Percentiles rank a stretch among this genome's conserved stretches.
Conservation (phyloP, 2,113 vertebrate genomes). For the Erythrocercus mccallii region DNA sequence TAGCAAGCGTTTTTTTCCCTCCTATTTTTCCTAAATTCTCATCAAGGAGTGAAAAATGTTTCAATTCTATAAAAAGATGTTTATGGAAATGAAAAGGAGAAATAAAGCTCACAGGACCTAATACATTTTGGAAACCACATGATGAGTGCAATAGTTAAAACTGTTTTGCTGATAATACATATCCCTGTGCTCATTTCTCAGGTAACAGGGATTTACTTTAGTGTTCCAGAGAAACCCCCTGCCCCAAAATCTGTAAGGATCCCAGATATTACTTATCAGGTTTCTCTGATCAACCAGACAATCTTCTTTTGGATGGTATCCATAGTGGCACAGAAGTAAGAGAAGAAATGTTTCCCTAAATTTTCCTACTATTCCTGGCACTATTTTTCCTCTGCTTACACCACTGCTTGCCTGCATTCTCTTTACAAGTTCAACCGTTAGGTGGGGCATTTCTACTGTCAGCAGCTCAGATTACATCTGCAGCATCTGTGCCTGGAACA, state of each 20-base stretch:
- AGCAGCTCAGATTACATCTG: neutral
- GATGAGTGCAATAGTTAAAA: neutral
- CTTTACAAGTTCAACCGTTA: constrained; percentile 4
- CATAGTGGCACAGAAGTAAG: neutral
- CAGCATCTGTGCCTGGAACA: neutral
- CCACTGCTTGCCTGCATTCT: neutral
- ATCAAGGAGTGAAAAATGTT: neutral
- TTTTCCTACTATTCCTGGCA: neutral
- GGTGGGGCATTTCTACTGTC: constrained; percentile 32
- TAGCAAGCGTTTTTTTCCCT: neutral
- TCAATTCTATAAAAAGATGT: neutral
- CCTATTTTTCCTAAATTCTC: neutral
- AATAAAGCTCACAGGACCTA: neutral
- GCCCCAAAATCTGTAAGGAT: neutral
- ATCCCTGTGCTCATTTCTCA: neutral
- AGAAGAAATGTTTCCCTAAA: neutral
- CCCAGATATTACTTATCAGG: neutral
- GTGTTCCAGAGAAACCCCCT: neutral
- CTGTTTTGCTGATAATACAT: neutral
- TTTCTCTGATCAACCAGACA: neutral
- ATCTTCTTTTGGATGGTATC: neutral
- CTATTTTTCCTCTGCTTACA: neutral
- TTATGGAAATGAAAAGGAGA: neutral
- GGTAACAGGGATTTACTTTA: neutral
- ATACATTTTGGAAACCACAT: neutral